phyloP scores from a whole-genome alignment of 2,797 vertebrate species.

The Pangasius djambal region DNA sequence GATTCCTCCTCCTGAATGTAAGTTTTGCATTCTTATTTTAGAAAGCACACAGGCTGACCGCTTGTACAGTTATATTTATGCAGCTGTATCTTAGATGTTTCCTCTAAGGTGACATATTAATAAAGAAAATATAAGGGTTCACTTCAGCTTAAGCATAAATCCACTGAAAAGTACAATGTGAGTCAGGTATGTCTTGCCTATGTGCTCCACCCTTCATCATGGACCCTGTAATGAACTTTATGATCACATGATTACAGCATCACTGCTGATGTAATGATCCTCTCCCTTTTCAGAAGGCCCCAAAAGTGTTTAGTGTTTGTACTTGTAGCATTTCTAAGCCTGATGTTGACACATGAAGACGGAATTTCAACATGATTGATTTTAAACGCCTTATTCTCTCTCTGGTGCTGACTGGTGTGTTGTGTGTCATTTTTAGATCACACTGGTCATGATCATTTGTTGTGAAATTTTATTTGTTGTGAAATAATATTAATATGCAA shows the following conservation, averaged over 20 bases:
- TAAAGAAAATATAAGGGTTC: too few relatives aligned
- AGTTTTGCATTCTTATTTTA: not conserved
- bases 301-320: too few relatives aligned
- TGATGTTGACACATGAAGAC: not conserved
- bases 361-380: conserved; percentile 1
- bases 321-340: not conserved
- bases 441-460: not conserved
- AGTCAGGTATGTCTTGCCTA: not conserved
- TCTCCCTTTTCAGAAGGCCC: too few relatives aligned
- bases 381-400: not conserved
- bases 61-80: not conserved
- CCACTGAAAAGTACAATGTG: not conserved
- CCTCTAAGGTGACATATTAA: too few relatives aligned
- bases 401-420: not conserved
- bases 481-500: not conserved
- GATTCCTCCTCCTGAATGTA: too few relatives aligned
- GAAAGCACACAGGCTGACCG: too few relatives aligned
- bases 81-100: not conserved
- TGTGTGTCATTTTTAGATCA: too few relatives aligned
- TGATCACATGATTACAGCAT: not conserved
- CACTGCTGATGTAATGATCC: not conserved
- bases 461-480: not conserved
- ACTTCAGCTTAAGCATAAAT: too few relatives aligned
- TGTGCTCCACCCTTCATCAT: not conserved
- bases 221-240: not conserved